phyloP scores from a whole-genome alignment of 2,113 vertebrate genomes.

The Cyanoderma ruficeps region DNA sequence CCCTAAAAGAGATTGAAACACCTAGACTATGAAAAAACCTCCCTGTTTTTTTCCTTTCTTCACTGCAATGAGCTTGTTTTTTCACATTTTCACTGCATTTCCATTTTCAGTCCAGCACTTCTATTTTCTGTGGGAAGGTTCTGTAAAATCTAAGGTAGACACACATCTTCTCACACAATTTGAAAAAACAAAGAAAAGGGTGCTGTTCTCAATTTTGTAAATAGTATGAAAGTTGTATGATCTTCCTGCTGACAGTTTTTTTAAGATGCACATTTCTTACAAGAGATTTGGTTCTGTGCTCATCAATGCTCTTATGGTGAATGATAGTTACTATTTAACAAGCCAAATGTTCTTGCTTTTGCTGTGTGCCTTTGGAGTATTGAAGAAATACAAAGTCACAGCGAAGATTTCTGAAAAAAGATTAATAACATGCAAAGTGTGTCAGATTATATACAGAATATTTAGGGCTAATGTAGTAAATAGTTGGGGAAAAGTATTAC shows the following conservation, averaged over 20 bases:
- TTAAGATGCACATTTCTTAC: not conserved
- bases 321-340: not conserved
- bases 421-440: not conserved
- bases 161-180: not conserved
- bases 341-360: not conserved
- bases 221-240: not conserved
- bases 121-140: not conserved
- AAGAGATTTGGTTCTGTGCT: not conserved
- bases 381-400: not conserved
- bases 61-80: not conserved
- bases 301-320: not conserved
- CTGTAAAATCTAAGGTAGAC: not conserved
- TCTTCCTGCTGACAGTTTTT: not conserved
- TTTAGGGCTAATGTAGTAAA: not conserved
- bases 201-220: not conserved
- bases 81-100: not conserved
- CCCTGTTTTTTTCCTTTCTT: not conserved
- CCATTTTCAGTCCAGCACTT: not conserved
- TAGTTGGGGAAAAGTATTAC: not conserved
- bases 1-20: not conserved
- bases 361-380: not conserved
- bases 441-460: not conserved
- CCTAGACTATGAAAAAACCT: not conserved
- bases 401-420: not conserved
- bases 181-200: not conserved